Percentiles rank a stretch among this genome's conserved stretches.
These are phyloP conservation scores for Drosophila watanabei DNA, from an alignment of 1,140 invertebrate species.

Conservation along the genomic window DNA sequence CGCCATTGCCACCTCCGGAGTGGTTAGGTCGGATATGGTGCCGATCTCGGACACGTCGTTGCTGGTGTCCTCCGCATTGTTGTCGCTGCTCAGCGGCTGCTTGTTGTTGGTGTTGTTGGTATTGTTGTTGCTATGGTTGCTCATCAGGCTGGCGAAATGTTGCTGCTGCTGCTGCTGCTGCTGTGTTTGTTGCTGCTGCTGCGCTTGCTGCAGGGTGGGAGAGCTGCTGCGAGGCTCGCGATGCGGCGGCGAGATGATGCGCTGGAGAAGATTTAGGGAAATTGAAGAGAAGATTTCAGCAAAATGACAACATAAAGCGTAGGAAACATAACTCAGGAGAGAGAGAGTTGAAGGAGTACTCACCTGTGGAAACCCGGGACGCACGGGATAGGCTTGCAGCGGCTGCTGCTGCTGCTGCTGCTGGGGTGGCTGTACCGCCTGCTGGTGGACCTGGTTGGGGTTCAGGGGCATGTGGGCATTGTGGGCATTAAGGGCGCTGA, in stretches of 20 bases:
- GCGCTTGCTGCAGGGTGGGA: slow-evolving; percentile 47
- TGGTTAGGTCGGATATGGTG: slow-evolving; percentile 83
- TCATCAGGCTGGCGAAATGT: slow-evolving; percentile 46
- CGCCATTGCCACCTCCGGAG: slow-evolving; percentile 63
- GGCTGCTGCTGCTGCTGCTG: slow-evolving; percentile 57
- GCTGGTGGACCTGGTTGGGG: slow-evolving; percentile 45
- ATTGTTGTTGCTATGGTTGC: slow-evolving; percentile 61
- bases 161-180: slow-evolving; percentile 38
- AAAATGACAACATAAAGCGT: too few species aligned
- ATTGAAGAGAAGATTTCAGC: background rate
- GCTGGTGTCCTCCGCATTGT: slow-evolving; percentile 84
- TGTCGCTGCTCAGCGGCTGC: slow-evolving; percentile 63
- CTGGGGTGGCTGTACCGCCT: slow-evolving; percentile 34
- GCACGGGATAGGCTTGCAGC: slow-evolving; percentile 87
- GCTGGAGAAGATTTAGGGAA: slow-evolving; percentile 37
- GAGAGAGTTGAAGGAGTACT: background rate
- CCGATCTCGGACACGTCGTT: slow-evolving; percentile 85
- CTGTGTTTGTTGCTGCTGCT: slow-evolving; percentile 51
- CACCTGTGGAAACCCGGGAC: slow-evolving; percentile 90
- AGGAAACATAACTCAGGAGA: background rate
- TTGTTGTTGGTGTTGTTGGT: slow-evolving; percentile 47
- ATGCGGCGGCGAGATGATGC: slow-evolving; percentile 78
- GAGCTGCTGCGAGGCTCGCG: slow-evolving; percentile 65
- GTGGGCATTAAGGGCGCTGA: slow-evolving; percentile 4
- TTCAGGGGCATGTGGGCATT: slow-evolving; percentile 16